Evolutionary conservation across 2,888 invertebrate species (phyloP).

Genomic region (Oligia latruncula): DNA sequence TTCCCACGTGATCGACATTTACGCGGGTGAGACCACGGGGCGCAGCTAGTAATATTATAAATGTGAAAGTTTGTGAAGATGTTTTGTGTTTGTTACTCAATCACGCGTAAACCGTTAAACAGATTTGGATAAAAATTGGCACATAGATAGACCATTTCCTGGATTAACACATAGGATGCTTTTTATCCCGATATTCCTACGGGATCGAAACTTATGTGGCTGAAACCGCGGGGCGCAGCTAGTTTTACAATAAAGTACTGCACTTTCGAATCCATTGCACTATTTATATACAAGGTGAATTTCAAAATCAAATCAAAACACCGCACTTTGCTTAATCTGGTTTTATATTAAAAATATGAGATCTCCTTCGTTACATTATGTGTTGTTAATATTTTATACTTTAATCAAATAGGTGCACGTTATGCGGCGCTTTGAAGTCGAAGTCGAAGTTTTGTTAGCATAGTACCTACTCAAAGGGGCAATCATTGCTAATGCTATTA

Average conservation of each 20-base stretch:
- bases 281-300: neutral
- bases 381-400: neutral
- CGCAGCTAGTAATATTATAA: too few species aligned
- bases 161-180: too few species aligned
- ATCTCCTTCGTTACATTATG: neutral
- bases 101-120: too few species aligned
- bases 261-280: neutral
- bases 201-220: too few species aligned
- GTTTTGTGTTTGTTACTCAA: too few species aligned
- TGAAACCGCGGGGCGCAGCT: too few species aligned
- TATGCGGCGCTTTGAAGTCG: neutral
- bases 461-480: neutral
- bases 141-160: too few species aligned
- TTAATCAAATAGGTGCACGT: neutral
- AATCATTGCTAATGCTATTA: conserved; percentile 9
- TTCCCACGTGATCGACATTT: too few species aligned
- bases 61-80: too few species aligned
- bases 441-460: neutral
- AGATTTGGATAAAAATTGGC: too few species aligned
- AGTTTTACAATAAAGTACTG: neutral
- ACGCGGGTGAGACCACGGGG: too few species aligned
- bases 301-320: neutral
- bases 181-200: too few species aligned
- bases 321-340: neutral
- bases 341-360: neutral